Base-by-base conservation (phyloP, 2,888 invertebrate species). In the Zygaena filipendulae region DNA sequence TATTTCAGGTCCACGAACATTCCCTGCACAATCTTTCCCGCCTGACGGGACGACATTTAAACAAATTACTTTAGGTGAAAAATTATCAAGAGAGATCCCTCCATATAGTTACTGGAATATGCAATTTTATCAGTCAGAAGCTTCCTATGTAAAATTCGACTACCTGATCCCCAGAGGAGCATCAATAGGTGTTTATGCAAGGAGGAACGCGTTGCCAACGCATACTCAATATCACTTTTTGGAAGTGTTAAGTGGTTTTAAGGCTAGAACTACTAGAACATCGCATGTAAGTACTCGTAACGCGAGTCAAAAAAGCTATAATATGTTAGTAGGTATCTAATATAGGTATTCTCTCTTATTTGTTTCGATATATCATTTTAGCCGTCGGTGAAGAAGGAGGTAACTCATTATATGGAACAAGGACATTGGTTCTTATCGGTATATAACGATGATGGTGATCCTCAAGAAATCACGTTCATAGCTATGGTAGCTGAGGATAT, bases 101-200 rank as follows among this genome's bases (percentile, higher is more conserved):
- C 90, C 96, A 40, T 95, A 95, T 77, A 91, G 95, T 61, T 96
- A 96, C 71, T 96, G 96, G 96, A 95, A 95, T 72, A 92, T 95
- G 88, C 95, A 95, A 74, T 96, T 97, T 74, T 94, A 92, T 75
- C 95, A 96, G 71, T 91, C 92, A 36, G 92, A 95, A 72, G 90
- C 95, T 29, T 91, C 93, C 24, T 95, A 95, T 72, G 91, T 97
- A 28, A 91, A 92, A 61, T 96, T 97, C 64, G 95, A 97, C 72
- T 93, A 97, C 70, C 90, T 90, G 70, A 93, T 95, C 57, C 92
- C 94, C 2, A 82, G 93, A 39, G 94, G 94, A 27, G 92, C 94
- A 22, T 93, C 92, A 45, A 91, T 98, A 62, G 98, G 96, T 21
- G 91, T 98, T 9, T 97, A 98, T 59, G 97, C 95, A 2, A 83